Conservation (phyloP, 2,888 invertebrate genomes). For the Panzeria rudis region DNA sequence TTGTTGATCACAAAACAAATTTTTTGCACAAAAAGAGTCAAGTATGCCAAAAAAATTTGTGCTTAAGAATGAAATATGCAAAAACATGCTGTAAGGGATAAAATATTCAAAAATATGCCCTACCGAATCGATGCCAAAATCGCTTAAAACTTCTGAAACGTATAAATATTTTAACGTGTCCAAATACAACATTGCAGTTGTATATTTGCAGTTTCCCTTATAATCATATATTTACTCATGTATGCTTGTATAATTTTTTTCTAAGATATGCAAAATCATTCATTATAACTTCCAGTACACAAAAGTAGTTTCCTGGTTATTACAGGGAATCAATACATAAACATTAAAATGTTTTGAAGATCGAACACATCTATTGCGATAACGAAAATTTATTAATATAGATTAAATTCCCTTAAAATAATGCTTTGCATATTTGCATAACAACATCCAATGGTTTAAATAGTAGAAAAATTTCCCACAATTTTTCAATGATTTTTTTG, state of each 20-base stretch:
- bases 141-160: no score
- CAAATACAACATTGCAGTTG: no score
- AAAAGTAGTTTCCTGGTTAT: constrained; percentile 2
- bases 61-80: no score
- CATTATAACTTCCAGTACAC: constrained; percentile 3
- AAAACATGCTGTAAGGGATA: no score
- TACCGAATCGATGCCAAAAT: no score
- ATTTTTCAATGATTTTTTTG: background rate
- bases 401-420: background rate
- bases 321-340: constrained; percentile 9
- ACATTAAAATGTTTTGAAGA: background rate
- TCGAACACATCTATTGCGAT: background rate
- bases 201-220: no score
- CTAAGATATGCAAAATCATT: background rate
- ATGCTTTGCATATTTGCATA: background rate
- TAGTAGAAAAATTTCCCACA: constrained; percentile 12
- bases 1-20: no score
- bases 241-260: background rate
- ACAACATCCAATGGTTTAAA: constrained; percentile 3
- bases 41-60: no score
- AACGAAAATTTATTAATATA: background rate
- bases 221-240: no score
- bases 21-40: no score
- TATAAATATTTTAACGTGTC: no score
- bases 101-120: no score